Base-by-base conservation (phyloP, 2,888 invertebrate species). In the Aphidius colemani region DNA sequence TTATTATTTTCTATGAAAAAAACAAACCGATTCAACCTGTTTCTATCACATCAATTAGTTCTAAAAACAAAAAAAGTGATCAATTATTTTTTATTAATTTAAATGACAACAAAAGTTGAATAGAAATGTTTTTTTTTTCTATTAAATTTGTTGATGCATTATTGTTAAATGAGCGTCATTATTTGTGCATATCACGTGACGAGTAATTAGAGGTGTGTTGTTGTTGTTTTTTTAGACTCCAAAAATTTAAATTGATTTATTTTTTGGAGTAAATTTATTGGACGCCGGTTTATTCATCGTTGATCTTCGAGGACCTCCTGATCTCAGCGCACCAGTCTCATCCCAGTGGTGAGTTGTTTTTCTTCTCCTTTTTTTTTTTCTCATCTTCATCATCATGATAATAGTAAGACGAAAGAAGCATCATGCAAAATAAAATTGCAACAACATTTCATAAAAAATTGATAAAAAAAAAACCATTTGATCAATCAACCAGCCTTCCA, bases 221-320 rank as follows among this genome's bases (percentile, higher is more conserved):
- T 18, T 18, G 1, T 18, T 18, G 2, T 2, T 18, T 18, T 18
- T n/a, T n/a, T n/a, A n/a, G n/a, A 18, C 13, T 18, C 13, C 13
- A 18, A 18, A 18, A 18, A 18, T 18, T 18, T 18, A 18, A 18
- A 18, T 18, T 18, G 2, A 18, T 18, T 51, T 60, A 58, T 41
- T 39, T 45, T 39, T 48, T 45, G 60, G 59, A 64, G 49, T 51
- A 30, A 59, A 50, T 48, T 50, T 10, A 60, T 30, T 64, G 18
- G 61, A 66, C 64, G 66, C 66, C 66, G 66, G 64, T 48, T 30
- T 30, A 46, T 40, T 7, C 10, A 56, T 30, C 30, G 30, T 30
- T 30, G 30, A 30, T 30, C 30, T 30, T 11, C 11, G 50, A 50
- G 44, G 48, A 51, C 39, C 40, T 11, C 18, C 18, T 56, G 57